Conservation (phyloP, 2,113 vertebrate species). For the Telmatochromis brichardi region DNA sequence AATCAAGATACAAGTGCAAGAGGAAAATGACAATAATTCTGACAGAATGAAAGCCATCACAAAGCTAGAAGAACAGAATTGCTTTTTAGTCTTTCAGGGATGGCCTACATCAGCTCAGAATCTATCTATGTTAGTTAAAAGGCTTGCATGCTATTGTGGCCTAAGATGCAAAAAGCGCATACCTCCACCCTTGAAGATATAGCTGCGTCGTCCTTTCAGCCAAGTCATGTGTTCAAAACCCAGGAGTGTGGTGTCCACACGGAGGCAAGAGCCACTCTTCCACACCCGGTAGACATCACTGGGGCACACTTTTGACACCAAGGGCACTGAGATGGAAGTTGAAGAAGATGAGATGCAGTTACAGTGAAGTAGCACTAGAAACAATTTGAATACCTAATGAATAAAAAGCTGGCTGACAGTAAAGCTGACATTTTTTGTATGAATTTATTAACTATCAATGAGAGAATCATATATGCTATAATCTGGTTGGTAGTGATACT, state of each 20-base stretch:
- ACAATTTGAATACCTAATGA: background rate
- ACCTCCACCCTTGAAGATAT: constrained; percentile 95
- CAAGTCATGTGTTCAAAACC: constrained; percentile 97
- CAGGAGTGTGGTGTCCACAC: constrained; percentile 90
- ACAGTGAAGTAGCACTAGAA: background rate
- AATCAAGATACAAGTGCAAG: background rate
- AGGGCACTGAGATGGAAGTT: constrained; percentile 73
- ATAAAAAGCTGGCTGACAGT: background rate
- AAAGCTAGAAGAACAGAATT: background rate
- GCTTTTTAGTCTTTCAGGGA: background rate
- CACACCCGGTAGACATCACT: constrained; percentile 93
- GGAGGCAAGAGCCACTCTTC: constrained; percentile 89
- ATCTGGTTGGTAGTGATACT: background rate
- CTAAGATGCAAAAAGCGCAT: background rate
- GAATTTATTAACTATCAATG: background rate
- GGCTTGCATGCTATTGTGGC: background rate
- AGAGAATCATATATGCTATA: background rate
- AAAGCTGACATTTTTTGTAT: background rate
- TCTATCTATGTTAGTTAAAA: background rate
- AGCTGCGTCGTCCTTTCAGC: constrained; percentile 91
- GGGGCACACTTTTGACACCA: constrained; percentile 93
- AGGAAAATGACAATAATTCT: background rate
- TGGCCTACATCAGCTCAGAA: background rate
- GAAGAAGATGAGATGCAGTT: background rate
- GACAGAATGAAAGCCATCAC: background rate